Base-by-base conservation (phyloP, 1,140 invertebrate genomes). In the Tachypleus tridentatus region DNA sequence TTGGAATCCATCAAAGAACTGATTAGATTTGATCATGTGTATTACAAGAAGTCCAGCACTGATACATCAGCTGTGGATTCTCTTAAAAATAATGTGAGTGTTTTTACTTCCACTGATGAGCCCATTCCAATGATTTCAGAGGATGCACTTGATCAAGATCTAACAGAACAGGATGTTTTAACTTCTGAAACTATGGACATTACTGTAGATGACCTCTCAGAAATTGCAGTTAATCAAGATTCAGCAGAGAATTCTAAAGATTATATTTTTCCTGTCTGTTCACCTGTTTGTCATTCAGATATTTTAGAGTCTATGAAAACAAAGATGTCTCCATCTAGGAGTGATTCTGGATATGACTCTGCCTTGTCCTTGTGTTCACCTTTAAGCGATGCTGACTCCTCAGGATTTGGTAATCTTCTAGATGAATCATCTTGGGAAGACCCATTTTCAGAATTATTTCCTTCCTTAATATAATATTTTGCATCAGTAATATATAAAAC, bases 1-100 rank as follows among this genome's bases (percentile, higher is more conserved):
- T 11, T 71, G 70, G 70, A 71, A 71, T 68, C 70, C 70, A 62
- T 67, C 70, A 71, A 70, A 71, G 70, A 71, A 68, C 63, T 69
- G 57, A 69, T 71, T 50, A 58, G 63, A 57, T 70, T 70, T 54
- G 70, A 71, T 60, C 70, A 71, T 57, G 64, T 71, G 47, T 71
- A 71, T 61, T 64, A 65, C 51, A 71, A 71, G 29, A 58, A 66
- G 29, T 29, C 29, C 29, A 29, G 29, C 29, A 29, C 29, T 29
- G 29, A 29, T 29, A 29, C 29, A 47, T 53, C 62, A 61, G 49
- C 57, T 51, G 60, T 49, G n/a, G 49, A 10, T 50, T 3, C 11
- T 49, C 4, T n/a, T 48, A 6, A 57, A 48, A 8, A 8, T 57
- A 51, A 57, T 47, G 54, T 50, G 57, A 49, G 8, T 53, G 59